Conservation (phyloP, 2,888 invertebrate genomes). For the Argyresthia goedartella region DNA sequence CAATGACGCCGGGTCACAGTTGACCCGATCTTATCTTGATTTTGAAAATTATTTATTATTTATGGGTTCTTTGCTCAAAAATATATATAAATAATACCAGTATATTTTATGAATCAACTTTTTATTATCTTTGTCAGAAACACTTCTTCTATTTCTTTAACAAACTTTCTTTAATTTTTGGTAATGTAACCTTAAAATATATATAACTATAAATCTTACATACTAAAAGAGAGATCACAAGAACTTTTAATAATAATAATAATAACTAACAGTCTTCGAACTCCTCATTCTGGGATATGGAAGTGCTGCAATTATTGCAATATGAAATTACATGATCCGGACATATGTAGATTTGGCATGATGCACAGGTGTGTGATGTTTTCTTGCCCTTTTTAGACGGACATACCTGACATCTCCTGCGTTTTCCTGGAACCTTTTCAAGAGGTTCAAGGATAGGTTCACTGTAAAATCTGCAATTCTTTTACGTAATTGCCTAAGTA, state of each 20-base stretch:
- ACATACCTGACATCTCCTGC: constrained; percentile 9
- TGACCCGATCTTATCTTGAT: too few species aligned
- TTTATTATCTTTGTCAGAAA: too few species aligned
- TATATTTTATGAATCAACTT: too few species aligned
- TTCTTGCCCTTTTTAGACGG: constrained; percentile 9
- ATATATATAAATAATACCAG: too few species aligned
- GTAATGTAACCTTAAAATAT: too few species aligned
- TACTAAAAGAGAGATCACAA: constrained; percentile 9
- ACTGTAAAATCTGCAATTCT: constrained; percentile 7
- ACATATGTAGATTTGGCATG: constrained; percentile 9
- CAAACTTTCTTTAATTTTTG: too few species aligned
- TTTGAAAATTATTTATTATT: too few species aligned
- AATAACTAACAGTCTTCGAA: constrained; percentile 5
- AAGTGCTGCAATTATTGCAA: constrained; percentile 6
- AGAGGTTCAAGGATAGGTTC: constrained; percentile 5
- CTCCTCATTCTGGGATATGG: constrained; percentile 5
- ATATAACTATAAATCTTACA: constrained; percentile 4
- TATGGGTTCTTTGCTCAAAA: too few species aligned
- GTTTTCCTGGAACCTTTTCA: constrained; percentile 8
- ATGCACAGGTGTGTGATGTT: constrained; percentile 8
- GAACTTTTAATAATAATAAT: constrained; percentile 8
- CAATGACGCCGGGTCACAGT: too few species aligned
- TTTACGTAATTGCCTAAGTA: constrained; percentile 8
- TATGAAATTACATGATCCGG: constrained; percentile 8
- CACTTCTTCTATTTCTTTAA: too few species aligned